These are phyloP conservation scores for Hydropotes inermis DNA, from an alignment of 2,113 vertebrate genomes.

Conservation along the genomic window DNA sequence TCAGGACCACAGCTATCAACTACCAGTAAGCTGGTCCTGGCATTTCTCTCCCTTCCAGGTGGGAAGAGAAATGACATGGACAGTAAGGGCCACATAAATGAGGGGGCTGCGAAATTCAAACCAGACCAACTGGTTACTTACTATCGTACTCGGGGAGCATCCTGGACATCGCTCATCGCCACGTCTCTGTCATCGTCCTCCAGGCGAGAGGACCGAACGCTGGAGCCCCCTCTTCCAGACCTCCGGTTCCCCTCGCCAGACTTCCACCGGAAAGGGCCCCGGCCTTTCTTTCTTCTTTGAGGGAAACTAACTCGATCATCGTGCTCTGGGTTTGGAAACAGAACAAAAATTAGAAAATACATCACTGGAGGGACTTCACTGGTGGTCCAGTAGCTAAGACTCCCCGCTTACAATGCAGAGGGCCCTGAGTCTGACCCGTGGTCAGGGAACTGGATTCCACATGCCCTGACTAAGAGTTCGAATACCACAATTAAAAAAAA, in stretches of 20 bases:
- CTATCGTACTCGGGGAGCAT: conserved; percentile 84
- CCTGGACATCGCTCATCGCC: conserved; percentile 86
- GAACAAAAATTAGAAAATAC: background rate
- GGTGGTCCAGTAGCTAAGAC: background rate
- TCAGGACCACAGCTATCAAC: background rate
- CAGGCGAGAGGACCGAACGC: conserved; percentile 69
- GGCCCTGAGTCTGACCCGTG: background rate
- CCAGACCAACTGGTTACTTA: conserved; percentile 75
- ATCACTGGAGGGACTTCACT: background rate
- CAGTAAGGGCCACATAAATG: background rate
- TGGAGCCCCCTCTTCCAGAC: conserved; percentile 77
- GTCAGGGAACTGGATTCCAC: background rate
- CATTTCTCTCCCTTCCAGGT: background rate
- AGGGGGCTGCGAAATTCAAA: background rate
- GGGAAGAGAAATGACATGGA: background rate
- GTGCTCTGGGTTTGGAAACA: conserved; percentile 80
- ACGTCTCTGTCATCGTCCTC: conserved; percentile 85
- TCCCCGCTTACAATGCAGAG: background rate
- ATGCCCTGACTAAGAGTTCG: background rate
- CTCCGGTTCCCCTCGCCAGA: conserved; percentile 78
- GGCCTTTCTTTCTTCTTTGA: conserved; percentile 84
- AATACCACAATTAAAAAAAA: background rate
- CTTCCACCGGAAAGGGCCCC: conserved; percentile 84
- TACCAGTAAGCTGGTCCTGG: background rate
- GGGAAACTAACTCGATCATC: conserved; percentile 85